Base-by-base conservation (phyloP, 2,888 invertebrate species). In the Drosophila nigricruria region DNA sequence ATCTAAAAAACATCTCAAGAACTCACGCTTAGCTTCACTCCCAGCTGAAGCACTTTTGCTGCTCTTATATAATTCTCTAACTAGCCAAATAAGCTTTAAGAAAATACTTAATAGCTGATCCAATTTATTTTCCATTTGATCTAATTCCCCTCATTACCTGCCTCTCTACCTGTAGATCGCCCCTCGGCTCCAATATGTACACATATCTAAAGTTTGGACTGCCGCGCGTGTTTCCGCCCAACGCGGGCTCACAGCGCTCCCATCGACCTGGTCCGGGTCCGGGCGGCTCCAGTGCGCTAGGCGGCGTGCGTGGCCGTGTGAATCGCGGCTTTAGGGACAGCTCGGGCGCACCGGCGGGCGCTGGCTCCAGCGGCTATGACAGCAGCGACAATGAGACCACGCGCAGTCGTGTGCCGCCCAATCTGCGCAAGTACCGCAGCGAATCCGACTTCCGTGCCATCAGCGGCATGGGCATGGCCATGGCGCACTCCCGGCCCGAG, bases 131-230 rank as follows among this genome's bases (percentile, higher is more conserved):
- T 49, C 32, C 2, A n/a, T 27, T 27, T 10, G 18, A 25, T 1
- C 49, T 6, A 16, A 30, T 14, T n/a, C 20, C 20, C 34, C 27
- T n/a, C 30, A 8, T 18, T 23, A 14, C 16, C 36, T 49, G 3
- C 14, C 14, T 16, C 8, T 23, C 5, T 5, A 12, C 6, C 6
- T 5, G 0, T 91, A 96, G 96, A 93, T 96, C 97, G 65, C 97
- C 97, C 0, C 94, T 98, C 70, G 97, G 97, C 47, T 96, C 97
- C 47, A 98, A 98, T 92, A 97, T 98, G 95, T 97, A 97, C 93
- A 97, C 98, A 25, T 98, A 98, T 93, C 94, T 98, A 76, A 98
- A 98, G 93, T 98, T 98, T 90, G 98, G 98, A 0, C 94, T 98
- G 62, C 98, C 98, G 1, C 94, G 98, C 60, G 98, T 98, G 3